Evolutionary conservation across 2,113 vertebrate species (phyloP), one percentile per base, ranked within the genome.

Genomic region (Salvelinus alpinus): DNA sequence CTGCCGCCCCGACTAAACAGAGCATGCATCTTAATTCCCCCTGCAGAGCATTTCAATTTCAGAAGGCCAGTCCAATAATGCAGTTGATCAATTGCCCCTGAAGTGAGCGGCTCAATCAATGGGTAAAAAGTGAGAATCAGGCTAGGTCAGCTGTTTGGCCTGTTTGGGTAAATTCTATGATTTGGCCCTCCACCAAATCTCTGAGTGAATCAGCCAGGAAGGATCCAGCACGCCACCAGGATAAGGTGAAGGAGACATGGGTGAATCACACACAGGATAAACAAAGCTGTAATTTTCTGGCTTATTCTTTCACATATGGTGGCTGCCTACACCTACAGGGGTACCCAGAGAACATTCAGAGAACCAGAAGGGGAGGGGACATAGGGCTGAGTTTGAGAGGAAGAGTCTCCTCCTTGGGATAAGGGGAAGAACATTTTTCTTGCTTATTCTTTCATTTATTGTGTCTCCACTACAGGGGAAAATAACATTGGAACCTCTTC

Each of bases 31-130:
- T 79, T 83, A 76, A 78, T 73, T 7, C 18, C 54, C 54, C 54
- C 54, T 57, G 54, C 20, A 57, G 54, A 79, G 48, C 44, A 73
- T 84, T 82, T 73, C 54, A 34, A 82, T 84, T 80, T 75, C 66
- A 74, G 60, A 64, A 68, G 18, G 71, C 71, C 66, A 29, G 71
- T 81, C 57, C 77, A 73, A 83, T 76, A 83, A 82, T 71, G 22
- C 76, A 8, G 60, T 78, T 79, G 79, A 89, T 83, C 84, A 86
- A 81, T 78, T 60, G 68, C 73, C 69, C 64, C 74, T 48, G 44
- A 78, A 74, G 59, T 62, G 71, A 78, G 82, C 0, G 38, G 25
- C 22, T 51, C 12, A 73, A 86, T 87, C 87, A 38, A 84, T 86
- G 85, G 69, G 0, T 1, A 16, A 76, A 67, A 72, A 64, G 70